Evolutionary conservation across 2,888 invertebrate species (phyloP).

Genomic region (Melikaiella ostensackeni): DNA sequence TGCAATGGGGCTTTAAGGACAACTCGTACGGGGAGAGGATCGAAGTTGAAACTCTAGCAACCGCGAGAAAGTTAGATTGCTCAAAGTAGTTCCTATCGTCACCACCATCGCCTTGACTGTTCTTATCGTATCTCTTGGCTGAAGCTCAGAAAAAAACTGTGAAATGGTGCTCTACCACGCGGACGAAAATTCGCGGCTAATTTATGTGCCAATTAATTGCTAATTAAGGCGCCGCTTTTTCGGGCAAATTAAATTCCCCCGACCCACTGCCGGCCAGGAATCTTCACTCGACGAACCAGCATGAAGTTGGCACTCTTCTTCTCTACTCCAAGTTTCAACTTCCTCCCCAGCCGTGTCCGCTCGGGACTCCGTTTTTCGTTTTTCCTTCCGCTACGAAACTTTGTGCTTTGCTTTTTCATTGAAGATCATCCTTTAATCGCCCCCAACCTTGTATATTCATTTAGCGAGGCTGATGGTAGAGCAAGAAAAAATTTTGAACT

Average conservation of each 20-base stretch:
- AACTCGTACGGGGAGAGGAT: not conserved
- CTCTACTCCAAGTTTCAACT: constrained; percentile 49
- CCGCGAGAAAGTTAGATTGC: constrained; percentile 73
- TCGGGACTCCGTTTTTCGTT: constrained; percentile 57
- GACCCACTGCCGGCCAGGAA: constrained; percentile 49
- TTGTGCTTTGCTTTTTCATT: constrained; percentile 65
- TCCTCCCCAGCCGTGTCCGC: constrained; percentile 40
- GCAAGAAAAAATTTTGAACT: not conserved
- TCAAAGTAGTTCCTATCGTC: constrained; percentile 70
- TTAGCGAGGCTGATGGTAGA: constrained; percentile 5
- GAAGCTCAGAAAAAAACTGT: constrained; percentile 45
- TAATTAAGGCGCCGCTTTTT: constrained; percentile 75
- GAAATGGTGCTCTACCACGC: constrained; percentile 32
- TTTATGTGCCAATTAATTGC: constrained; percentile 76
- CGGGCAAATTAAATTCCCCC: constrained; percentile 71
- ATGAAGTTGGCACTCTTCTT: constrained; percentile 52
- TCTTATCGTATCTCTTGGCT: constrained; percentile 65
- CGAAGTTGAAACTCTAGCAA: constrained; percentile 42
- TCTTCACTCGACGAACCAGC: constrained; percentile 48
- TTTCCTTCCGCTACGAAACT: constrained; percentile 64
- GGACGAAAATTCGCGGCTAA: constrained; percentile 65
- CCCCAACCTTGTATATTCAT: constrained; percentile 30
- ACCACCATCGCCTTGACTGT: constrained; percentile 50
- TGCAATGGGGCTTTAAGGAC: constrained; percentile 2
- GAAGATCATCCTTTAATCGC: constrained; percentile 73